Conservation (phyloP, 2,797 vertebrate species). For the Gadopsis bispinosus region DNA sequence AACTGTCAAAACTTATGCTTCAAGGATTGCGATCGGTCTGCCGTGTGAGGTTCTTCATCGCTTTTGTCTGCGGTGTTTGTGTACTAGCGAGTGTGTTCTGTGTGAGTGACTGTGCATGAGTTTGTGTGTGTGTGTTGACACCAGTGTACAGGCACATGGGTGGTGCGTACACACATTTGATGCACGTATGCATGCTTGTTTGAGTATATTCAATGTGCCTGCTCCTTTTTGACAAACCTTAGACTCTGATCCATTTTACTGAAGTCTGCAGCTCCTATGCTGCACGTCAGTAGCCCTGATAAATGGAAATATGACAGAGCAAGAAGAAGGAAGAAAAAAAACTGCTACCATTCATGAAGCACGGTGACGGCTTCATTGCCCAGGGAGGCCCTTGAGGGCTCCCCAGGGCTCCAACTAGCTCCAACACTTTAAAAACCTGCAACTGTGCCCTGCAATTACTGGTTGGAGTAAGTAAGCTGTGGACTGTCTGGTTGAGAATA, state of each 20-base stretch:
- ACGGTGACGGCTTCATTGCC: constrained; percentile 58
- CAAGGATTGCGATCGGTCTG: constrained; percentile 42
- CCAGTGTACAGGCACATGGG: not conserved
- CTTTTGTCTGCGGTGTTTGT: constrained; percentile 45
- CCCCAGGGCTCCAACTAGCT: constrained; percentile 44
- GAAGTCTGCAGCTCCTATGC: constrained; percentile 43
- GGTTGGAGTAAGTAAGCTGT: constrained; percentile 34
- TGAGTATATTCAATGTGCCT: not conserved
- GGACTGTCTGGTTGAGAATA: constrained; percentile 36
- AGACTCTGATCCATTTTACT: constrained; percentile 54
- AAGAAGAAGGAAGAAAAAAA: constrained; percentile 24
- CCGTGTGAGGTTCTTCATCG: constrained; percentile 45
- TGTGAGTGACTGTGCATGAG: constrained; percentile 1
- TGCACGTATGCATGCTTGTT: not conserved
- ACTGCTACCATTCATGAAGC: constrained; percentile 53
- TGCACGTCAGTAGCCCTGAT: constrained; percentile 43
- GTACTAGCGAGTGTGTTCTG: constrained; percentile 5
- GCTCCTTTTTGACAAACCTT: constrained; percentile 36
- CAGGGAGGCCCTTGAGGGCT: constrained; percentile 52
- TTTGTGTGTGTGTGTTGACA: not conserved
- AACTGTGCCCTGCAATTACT: constrained; percentile 48
- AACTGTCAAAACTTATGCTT: constrained; percentile 70
- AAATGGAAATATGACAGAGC: constrained; percentile 55
- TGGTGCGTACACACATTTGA: constrained; percentile 1
- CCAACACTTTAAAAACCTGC: constrained; percentile 45